Evolutionary conservation across 1,140 invertebrate species (phyloP), one percentile per base, ranked within the genome.

Genomic region (Drosophila busckii): DNA sequence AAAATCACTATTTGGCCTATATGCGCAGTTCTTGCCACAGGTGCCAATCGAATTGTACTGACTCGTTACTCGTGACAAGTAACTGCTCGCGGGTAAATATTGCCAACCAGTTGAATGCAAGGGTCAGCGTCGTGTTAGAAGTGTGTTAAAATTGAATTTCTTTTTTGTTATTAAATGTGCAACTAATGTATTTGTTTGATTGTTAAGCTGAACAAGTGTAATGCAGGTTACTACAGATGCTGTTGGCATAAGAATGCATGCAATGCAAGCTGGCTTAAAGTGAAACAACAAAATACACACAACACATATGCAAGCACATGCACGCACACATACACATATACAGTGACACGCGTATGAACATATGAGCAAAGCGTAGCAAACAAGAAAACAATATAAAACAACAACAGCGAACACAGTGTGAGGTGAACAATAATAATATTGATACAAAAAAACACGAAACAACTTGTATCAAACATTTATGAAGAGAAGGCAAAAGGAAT

Each of bases 101-200:
- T n/a, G n/a, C n/a, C 69, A 75, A 75, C 70, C 38, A 73, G 70
- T 73, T 73, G 70, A 73, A 73, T 70, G 67, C 42, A 49, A 50
- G 49, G 56, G 49, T 17, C 45, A 68, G 49, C 56, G 52, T 70
- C 45, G 28, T 52, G 46, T 40, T 52, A 32, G 54, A 61, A 71
- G 35, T 55, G 40, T 34, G 38, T 29, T 31, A 69, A 62, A 60
- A 60, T 60, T 59, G 23, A 68, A 55, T 69, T 69, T 54, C 55
- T 63, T 32, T 63, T 62, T 65, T 69, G 42, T 64, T 70, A 29
- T 34, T 69, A 49, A 26, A 32, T 31, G 69, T 63, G 68, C 29
- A 55, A 48, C 20, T n/a, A 32, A 22, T 22, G 41, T 26, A 37
- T 25, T 13, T 55, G 4, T 45, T 40, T 32, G n/a, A 12, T 32